A percentile compares a stretch with the other conserved stretches of the same genome.
Evolutionary conservation across 2,797 vertebrate genomes (phyloP).

Genomic region (Gymnopithys bicolor): DNA sequence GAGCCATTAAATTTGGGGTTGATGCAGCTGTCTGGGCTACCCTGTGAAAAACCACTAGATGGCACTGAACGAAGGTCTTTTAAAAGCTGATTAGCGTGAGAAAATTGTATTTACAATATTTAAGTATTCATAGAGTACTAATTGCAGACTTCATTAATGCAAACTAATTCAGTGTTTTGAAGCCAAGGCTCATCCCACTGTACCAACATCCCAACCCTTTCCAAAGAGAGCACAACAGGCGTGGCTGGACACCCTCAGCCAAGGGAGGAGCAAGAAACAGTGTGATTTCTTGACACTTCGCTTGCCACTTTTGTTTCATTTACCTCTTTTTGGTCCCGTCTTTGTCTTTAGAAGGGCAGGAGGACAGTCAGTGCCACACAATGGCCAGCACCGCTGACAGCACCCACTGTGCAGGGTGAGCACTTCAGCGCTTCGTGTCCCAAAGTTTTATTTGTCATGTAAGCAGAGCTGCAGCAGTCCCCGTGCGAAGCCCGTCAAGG

Average conservation of each 20-base stretch:
- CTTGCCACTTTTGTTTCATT: not conserved
- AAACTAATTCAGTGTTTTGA: not conserved
- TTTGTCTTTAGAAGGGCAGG: not conserved
- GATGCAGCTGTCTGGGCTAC: not conserved
- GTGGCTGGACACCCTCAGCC: not conserved
- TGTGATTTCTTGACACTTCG: not conserved
- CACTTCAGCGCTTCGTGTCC: not conserved
- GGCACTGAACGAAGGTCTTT: not conserved
- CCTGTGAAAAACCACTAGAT: not conserved
- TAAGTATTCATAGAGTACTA: not conserved
- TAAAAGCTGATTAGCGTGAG: not conserved
- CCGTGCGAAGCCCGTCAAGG: not conserved
- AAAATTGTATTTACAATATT: not conserved
- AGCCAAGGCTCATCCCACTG: not conserved
- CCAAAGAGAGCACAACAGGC: rapidly evolving
- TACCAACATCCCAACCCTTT: rapidly evolving
- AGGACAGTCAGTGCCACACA: too few relatives aligned
- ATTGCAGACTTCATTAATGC: not conserved
- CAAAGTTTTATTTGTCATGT: not conserved
- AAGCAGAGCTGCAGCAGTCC: not conserved
- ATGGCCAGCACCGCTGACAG: not conserved
- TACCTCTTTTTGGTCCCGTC: not conserved
- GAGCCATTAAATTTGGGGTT: not conserved
- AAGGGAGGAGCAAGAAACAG: not conserved
- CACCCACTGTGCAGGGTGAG: rapidly evolving